Percentiles rank a stretch among this genome's conserved stretches.
phyloP scores from a whole-genome alignment of 2,113 vertebrate species.

The Sylvicapra grimmia region DNA sequence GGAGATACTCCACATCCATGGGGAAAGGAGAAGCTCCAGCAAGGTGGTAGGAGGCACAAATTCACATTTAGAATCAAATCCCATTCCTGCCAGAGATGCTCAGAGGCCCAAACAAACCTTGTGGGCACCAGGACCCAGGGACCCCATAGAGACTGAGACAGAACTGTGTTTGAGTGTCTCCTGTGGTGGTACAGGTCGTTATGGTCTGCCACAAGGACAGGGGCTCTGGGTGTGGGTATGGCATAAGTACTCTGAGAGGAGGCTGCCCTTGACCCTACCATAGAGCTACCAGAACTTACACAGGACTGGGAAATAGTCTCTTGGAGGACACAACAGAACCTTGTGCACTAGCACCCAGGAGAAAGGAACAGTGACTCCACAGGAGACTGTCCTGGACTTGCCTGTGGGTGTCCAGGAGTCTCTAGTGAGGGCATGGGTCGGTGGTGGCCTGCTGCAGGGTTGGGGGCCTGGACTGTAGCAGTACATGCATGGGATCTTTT shows the following conservation, averaged over 20 bases:
- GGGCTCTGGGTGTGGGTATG: neutral
- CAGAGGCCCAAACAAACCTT: neutral
- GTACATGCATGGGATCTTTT: neutral
- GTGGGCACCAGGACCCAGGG: neutral
- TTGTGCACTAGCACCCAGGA: neutral
- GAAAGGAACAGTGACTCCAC: neutral
- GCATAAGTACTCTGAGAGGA: neutral
- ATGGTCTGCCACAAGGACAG: neutral
- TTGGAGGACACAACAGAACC: neutral
- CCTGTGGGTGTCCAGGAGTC: neutral
- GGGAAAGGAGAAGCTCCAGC: neutral
- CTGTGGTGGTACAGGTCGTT: accelerated
- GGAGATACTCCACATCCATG: accelerated
- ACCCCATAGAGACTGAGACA: neutral
- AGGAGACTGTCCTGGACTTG: neutral
- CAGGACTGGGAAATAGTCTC: neutral
- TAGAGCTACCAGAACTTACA: neutral
- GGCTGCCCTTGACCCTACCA: neutral
- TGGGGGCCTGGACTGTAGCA: neutral
- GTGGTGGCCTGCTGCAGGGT: neutral
- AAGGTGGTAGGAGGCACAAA: neutral
- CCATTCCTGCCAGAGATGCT: neutral
- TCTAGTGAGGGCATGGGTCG: accelerated
- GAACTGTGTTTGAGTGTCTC: neutral
- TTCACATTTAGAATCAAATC: neutral